Evolutionary conservation across 2,797 vertebrate species (phyloP).

Genomic region (Catharus ustulatus): DNA sequence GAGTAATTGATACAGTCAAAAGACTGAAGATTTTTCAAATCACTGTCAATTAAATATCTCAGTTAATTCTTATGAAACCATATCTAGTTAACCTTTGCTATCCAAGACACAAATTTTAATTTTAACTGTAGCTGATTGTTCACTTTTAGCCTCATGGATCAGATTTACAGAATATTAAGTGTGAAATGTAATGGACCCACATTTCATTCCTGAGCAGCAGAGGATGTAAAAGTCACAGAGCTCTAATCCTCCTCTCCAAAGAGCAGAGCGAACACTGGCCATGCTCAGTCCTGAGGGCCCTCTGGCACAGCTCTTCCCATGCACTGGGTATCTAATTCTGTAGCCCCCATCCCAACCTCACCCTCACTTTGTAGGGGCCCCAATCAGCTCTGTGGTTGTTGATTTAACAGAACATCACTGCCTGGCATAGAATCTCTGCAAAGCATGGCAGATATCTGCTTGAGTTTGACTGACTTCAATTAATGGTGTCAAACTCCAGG

Average conservation of each 20-base stretch:
- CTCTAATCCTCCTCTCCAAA: neutral
- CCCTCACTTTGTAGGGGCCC: neutral
- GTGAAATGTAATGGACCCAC: neutral
- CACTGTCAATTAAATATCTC: neutral
- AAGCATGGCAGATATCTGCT: accelerated
- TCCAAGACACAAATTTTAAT: neutral
- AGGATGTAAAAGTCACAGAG: neutral
- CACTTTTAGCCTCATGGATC: neutral
- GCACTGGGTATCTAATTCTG: neutral
- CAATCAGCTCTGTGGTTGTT: neutral
- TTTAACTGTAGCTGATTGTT: neutral
- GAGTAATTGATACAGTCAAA: neutral
- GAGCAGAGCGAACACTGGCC: accelerated
- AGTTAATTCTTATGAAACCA: neutral
- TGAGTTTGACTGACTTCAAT: neutral
- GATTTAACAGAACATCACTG: neutral
- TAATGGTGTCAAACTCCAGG: neutral
- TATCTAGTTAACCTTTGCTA: neutral
- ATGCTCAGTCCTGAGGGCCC: neutral
- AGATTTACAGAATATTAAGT: neutral
- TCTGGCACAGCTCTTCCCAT: neutral
- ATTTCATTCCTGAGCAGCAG: neutral
- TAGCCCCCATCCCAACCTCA: neutral
- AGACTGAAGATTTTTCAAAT: neutral
- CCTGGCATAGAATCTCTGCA: neutral